Percentiles rank a stretch among this genome's conserved stretches.
phyloP scores from a whole-genome alignment of 2,797 vertebrate species.

The Discoglossus pictus region DNA sequence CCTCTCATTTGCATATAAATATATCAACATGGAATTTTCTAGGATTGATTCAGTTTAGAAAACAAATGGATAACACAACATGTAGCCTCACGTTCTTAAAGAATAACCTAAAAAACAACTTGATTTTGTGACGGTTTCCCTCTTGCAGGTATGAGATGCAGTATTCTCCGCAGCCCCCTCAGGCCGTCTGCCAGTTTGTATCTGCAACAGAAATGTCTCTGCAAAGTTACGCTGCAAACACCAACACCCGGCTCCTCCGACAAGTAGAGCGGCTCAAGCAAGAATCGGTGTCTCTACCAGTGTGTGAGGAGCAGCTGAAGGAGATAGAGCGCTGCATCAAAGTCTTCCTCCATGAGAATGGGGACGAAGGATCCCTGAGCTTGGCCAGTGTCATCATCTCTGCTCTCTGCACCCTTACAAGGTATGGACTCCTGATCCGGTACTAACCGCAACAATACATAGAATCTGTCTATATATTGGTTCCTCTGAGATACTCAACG shows the following conservation, averaged over 20 bases:
- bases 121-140: too few relatives aligned
- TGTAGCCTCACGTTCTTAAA: too few relatives aligned
- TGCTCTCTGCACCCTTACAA: conserved; percentile 90
- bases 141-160: conserved; percentile 85
- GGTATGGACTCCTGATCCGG: conserved; percentile 70
- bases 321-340: conserved; percentile 96
- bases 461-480: too few relatives aligned
- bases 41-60: too few relatives aligned
- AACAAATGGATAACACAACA: too few relatives aligned
- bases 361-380: conserved; percentile 88
- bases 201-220: conserved; percentile 87
- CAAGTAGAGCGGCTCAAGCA: conserved; percentile 91
- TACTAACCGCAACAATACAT: too few relatives aligned
- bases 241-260: conserved; percentile 82
- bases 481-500: too few relatives aligned
- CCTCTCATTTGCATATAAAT: too few relatives aligned
- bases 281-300: conserved; percentile 82
- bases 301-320: conserved; percentile 93
- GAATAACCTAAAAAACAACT: too few relatives aligned
- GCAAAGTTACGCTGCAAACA: conserved; percentile 88
- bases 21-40: too few relatives aligned
- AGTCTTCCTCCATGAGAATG: conserved; percentile 90
- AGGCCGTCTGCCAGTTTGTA: conserved; percentile 83
- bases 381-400: conserved; percentile 91
- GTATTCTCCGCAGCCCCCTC: conserved; percentile 85